Base-by-base conservation (phyloP, 2,113 vertebrate species). In the Pyrgilauda ruficollis region DNA sequence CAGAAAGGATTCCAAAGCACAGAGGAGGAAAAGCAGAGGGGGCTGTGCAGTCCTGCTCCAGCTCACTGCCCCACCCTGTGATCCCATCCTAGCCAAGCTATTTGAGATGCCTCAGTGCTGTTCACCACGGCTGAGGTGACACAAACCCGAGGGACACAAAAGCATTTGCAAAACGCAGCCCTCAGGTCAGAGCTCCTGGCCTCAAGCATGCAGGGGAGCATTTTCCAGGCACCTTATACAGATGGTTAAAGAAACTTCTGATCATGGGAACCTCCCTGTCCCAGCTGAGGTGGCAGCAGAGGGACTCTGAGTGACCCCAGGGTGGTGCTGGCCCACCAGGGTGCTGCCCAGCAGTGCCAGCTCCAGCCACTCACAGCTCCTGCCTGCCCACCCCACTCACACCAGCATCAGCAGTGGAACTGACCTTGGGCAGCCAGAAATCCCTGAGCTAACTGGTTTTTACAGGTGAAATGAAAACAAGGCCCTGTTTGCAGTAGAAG, bases 231-330 rank as follows among this genome's bases (percentile, higher is more conserved):
- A 15, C 16, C 12, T 77, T 4, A 9, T 1, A 14, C 11, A 31
- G 59, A 15, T 28, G 37, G 28, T 50, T 53, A 66, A 83, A 63
- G 1, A 8, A 73, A 33, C 4, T 35, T n/a, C 5, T 39, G 21
- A 15, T 2, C 17, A 5, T 1, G 13, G 61, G 50, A 69, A 41
- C 8, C 30, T 49, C 63, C 1, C 0, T 14, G n/a, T 35, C 37
- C 35, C 58, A 21, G 15, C 6, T 27, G 30, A 64, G 52, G 33
- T 78, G 81, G 50, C 46, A 72, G 33, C 1, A 1, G 1, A 59
- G 23, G 15, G 76, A n/a, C 37, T 8, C 43, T 35, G 44, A 23
- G 74, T 18, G 1, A 8, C 9, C 27, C 1, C 41, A 49, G 68
- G 18, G 13, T 0, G 3, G 33, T 17, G 33, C 49, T 76, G 67